Evolutionary conservation across 2,113 vertebrate genomes (phyloP).

Genomic region (Jacana jacana): DNA sequence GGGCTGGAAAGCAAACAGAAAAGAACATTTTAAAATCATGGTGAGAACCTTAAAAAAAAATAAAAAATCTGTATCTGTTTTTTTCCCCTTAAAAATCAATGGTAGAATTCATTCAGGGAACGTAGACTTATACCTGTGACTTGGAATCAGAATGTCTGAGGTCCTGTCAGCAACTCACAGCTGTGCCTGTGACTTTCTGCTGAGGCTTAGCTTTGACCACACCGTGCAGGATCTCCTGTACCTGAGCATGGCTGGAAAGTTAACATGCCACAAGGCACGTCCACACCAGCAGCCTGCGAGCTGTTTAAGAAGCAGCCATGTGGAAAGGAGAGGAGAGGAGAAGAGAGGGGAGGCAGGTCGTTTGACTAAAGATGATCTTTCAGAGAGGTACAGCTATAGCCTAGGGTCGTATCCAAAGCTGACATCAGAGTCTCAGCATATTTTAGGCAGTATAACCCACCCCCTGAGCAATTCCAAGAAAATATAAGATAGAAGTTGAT

Average conservation of each 20-base stretch:
- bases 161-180: neutral
- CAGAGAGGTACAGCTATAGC: neutral
- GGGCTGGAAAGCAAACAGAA: constrained; percentile 73
- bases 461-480: neutral
- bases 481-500: neutral
- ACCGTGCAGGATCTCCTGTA: neutral
- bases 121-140: neutral
- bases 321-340: neutral
- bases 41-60: neutral
- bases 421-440: neutral
- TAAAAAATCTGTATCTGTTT: neutral
- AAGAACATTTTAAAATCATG: neutral
- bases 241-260: neutral
- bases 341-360: neutral
- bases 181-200: neutral
- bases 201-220: neutral
- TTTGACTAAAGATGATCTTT: neutral
- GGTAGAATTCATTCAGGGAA: neutral
- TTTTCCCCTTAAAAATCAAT: neutral
- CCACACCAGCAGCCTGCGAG: neutral
- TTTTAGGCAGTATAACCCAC: neutral
- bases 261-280: neutral
- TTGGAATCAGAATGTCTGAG: neutral
- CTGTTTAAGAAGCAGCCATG: neutral
- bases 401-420: neutral